Evolutionary conservation across 2,797 vertebrate genomes (phyloP).

Genomic region (Schizopygopsis pylzovi): DNA sequence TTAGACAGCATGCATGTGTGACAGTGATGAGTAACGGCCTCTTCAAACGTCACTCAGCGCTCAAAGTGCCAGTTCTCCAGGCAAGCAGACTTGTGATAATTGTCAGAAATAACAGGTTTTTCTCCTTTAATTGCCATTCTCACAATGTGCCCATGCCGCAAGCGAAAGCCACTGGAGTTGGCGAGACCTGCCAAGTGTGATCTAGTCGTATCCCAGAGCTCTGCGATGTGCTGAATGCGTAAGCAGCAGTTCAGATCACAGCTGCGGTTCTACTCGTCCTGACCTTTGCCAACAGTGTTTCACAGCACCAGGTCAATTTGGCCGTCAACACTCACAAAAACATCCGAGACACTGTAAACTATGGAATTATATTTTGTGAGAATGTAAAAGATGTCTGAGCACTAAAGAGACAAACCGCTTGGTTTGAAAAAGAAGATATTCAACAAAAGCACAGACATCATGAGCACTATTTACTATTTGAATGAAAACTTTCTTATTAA

Average conservation of each 20-base stretch:
- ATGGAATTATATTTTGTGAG: conserved; percentile 11
- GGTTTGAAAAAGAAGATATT: background rate
- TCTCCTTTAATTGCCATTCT: conserved; percentile 60
- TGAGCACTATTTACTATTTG: background rate
- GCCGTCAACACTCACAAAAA: conserved; percentile 21
- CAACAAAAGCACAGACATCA: background rate
- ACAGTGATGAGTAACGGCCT: conserved; percentile 51
- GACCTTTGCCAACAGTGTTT: conserved; percentile 23
- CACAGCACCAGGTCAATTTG: conserved; percentile 12
- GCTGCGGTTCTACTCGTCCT: background rate
- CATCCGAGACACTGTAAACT: background rate
- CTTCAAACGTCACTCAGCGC: conserved; percentile 41
- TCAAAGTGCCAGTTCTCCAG: conserved; percentile 35
- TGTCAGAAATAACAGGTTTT: conserved; percentile 64
- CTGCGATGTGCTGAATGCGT: conserved; percentile 15
- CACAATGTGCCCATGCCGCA: conserved; percentile 55
- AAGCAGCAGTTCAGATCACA: conserved; percentile 25
- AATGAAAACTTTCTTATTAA: background rate
- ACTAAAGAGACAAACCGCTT: background rate
- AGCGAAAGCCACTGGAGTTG: conserved; percentile 57
- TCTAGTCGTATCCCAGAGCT: conserved; percentile 33
- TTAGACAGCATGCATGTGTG: conserved; percentile 8
- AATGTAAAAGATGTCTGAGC: background rate
- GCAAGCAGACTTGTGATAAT: conserved; percentile 60
- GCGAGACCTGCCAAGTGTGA: conserved; percentile 53